Conservation (phyloP, 2,113 vertebrate species). For the Otolemur garnettii region DNA sequence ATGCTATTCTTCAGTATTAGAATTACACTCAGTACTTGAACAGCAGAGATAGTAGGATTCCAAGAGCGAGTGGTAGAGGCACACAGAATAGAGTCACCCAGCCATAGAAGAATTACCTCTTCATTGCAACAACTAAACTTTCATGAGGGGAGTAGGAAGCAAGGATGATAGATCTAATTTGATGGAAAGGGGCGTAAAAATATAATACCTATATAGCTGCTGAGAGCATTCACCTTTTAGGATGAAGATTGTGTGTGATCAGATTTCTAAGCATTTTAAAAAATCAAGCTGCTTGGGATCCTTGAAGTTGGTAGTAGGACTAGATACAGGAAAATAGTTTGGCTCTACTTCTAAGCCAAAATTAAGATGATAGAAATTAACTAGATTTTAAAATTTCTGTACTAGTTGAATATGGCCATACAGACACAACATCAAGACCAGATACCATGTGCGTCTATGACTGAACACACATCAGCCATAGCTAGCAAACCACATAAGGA, state of each 20-base stretch:
- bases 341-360: neutral
- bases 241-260: neutral
- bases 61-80: neutral
- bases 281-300: neutral
- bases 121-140: neutral
- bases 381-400: neutral
- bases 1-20: slow-evolving; percentile 69
- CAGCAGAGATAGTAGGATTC: slow-evolving; percentile 62
- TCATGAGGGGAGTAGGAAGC: neutral
- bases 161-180: neutral
- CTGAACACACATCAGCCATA: neutral
- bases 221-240: neutral
- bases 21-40: slow-evolving; percentile 55
- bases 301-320: neutral
- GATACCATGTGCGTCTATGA: neutral
- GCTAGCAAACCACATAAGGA: neutral
- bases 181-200: neutral
- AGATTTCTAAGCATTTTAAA: slow-evolving; percentile 33
- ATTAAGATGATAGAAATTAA: neutral
- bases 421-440: neutral
- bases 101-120: neutral
- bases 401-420: neutral
- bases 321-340: slow-evolving; percentile 1
- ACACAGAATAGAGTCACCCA: neutral
- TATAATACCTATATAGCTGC: neutral